These are phyloP conservation scores for Syngnathus floridae DNA, from an alignment of 2,113 vertebrate genomes.

Conservation along the genomic window DNA sequence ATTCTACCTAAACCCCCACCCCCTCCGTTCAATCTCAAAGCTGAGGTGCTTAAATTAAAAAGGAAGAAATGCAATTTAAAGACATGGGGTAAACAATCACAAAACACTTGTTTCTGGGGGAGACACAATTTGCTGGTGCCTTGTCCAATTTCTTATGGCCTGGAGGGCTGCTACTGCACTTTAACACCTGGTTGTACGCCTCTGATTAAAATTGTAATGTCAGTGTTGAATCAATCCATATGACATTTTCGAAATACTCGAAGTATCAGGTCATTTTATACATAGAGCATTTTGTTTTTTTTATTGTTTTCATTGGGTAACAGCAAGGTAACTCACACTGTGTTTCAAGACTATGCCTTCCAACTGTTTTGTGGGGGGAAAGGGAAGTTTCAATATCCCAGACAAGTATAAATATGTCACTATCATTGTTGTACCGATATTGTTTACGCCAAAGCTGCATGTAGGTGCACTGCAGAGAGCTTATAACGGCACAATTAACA, in stretches of 20 bases:
- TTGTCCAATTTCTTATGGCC: constrained; percentile 81
- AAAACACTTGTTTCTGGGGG: constrained; percentile 77
- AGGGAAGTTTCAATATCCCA: constrained; percentile 48
- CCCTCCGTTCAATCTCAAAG: constrained; percentile 47
- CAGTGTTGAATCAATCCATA: constrained; percentile 75
- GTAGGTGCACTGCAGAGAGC: constrained; percentile 4
- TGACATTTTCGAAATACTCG: constrained; percentile 78
- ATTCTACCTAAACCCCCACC: constrained; percentile 17
- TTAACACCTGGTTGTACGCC: constrained; percentile 77
- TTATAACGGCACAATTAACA: constrained; percentile 2
- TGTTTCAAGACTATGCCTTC: constrained; percentile 57
- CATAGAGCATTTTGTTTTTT: constrained; percentile 53
- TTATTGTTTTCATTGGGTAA: constrained; percentile 55
- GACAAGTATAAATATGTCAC: constrained; percentile 34
- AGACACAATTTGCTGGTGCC: constrained; percentile 79
- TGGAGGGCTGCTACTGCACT: constrained; percentile 66
- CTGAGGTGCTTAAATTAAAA: constrained; percentile 75
- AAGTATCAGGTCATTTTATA: constrained; percentile 65
- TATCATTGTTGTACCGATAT: constrained; percentile 16
- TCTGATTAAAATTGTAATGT: constrained; percentile 81
- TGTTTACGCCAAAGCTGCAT: constrained; percentile 19
- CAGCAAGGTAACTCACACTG: constrained; percentile 41
- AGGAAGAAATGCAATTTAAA: constrained; percentile 91
- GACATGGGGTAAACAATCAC: constrained; percentile 82
- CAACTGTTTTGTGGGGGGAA: constrained; percentile 56